A percentile compares a stretch with the other conserved stretches of the same genome.
Evolutionary conservation across 2,888 invertebrate species (phyloP).

Genomic region (Malachius bipustulatus): DNA sequence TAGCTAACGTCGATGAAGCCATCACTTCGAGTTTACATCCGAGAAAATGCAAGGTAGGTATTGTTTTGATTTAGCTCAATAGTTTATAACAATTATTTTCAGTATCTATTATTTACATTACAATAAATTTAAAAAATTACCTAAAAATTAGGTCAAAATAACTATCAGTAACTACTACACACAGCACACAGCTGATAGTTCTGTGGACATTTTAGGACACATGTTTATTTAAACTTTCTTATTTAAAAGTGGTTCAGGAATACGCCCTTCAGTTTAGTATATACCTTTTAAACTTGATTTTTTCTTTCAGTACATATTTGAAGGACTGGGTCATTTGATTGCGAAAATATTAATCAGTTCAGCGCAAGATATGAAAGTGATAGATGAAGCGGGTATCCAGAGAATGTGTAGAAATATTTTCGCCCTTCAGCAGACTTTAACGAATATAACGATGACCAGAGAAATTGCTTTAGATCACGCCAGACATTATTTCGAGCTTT

Average conservation of each 20-base stretch:
- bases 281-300: too few species aligned
- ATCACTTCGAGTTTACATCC: constrained; percentile 63
- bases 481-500: constrained; percentile 75
- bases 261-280: too few species aligned
- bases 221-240: too few species aligned
- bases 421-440: constrained; percentile 73
- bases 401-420: constrained; percentile 78
- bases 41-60: constrained; percentile 58
- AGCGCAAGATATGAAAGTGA: constrained; percentile 63
- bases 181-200: too few species aligned
- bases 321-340: constrained; percentile 71
- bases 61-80: constrained; percentile 1
- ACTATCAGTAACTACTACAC: too few species aligned
- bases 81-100: constrained; percentile 5
- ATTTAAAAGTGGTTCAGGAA: too few species aligned
- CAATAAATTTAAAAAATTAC: constrained; percentile 9
- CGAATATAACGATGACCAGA: constrained; percentile 68
- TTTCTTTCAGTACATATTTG: constrained; percentile 78
- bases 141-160: too few species aligned
- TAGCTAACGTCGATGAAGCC: constrained; percentile 66
- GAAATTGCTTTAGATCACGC: constrained; percentile 83
- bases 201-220: too few species aligned
- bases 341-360: constrained; percentile 71
- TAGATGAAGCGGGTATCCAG: constrained; percentile 73
- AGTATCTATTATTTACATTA: constrained; percentile 10